Evolutionary conservation across 2,113 vertebrate species (phyloP).

Genomic region (Seriola quinqueradiata): DNA sequence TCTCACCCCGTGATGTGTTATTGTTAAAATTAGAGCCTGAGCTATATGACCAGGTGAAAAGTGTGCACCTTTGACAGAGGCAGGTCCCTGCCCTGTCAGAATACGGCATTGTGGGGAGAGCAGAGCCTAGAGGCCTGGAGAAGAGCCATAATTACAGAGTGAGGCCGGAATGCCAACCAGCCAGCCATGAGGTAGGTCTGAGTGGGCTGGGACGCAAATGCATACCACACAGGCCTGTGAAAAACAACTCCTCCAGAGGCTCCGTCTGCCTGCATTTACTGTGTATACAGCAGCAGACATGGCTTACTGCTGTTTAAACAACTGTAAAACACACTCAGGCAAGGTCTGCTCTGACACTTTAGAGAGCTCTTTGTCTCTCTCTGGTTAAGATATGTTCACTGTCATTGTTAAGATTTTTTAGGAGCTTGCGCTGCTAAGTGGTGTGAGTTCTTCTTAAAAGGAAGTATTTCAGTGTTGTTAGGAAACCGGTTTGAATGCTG

Average conservation of each 20-base stretch:
- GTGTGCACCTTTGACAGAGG: constrained; percentile 10
- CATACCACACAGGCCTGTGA: constrained; percentile 80
- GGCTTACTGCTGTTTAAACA: constrained; percentile 58
- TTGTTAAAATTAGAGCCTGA: constrained; percentile 57
- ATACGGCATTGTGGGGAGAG: constrained; percentile 7
- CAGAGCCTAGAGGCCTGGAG: constrained; percentile 62
- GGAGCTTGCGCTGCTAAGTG: background rate
- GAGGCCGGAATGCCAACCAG: constrained; percentile 81
- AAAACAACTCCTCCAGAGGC: constrained; percentile 77
- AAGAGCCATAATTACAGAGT: constrained; percentile 79
- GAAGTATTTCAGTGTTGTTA: constrained; percentile 5
- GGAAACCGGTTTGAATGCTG: background rate
- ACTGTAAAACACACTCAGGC: constrained; percentile 46
- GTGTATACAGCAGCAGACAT: constrained; percentile 41
- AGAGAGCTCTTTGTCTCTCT: constrained; percentile 21
- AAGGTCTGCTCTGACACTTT: constrained; percentile 17
- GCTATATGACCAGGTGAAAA: constrained; percentile 58
- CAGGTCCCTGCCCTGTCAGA: constrained; percentile 23
- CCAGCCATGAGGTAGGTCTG: constrained; percentile 77
- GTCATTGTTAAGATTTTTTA: constrained; percentile 19
- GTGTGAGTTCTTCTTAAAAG: constrained; percentile 24
- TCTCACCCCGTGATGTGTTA: constrained; percentile 38
- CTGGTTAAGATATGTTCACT: constrained; percentile 3
- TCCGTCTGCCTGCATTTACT: constrained; percentile 45
- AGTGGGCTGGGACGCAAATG: constrained; percentile 64